Conservation (phyloP, 2,888 invertebrate genomes). For the Ormia ochracea region DNA sequence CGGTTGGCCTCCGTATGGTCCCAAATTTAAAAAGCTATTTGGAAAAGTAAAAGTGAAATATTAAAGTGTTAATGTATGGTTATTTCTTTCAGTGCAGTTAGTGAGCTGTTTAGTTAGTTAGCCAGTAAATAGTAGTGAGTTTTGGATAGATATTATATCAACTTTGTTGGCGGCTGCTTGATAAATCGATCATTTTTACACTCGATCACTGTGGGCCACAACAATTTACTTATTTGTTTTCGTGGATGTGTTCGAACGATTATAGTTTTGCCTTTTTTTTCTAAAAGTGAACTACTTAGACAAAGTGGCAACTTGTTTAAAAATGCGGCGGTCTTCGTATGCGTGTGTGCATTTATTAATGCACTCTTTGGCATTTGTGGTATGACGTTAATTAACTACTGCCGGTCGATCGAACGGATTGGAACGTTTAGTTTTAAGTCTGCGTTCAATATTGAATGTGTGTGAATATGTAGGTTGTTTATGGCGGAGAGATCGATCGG, state of each 20-base stretch:
- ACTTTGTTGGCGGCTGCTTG: constrained; percentile 56
- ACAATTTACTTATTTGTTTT: constrained; percentile 1
- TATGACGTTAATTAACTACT: constrained; percentile 76
- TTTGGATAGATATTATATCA: constrained; percentile 24
- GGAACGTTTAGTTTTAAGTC: constrained; percentile 36
- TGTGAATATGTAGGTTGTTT: constrained; percentile 40
- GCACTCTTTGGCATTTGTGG: constrained; percentile 70
- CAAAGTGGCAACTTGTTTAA: constrained; percentile 58
- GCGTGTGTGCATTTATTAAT: constrained; percentile 59
- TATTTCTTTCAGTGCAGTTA: constrained; percentile 34
- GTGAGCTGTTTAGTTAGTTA: background rate
- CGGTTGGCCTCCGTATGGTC: too few species aligned
- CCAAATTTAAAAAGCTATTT: too few species aligned
- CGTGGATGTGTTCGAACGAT: background rate
- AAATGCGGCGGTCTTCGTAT: constrained; percentile 45
- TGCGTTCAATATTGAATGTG: constrained; percentile 9
- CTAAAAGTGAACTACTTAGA: constrained; percentile 54
- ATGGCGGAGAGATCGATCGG: constrained; percentile 10
- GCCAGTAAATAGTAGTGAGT: constrained; percentile 18
- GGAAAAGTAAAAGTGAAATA: too few species aligned
- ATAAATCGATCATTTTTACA: constrained; percentile 59
- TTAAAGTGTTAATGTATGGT: background rate
- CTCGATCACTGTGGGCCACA: constrained; percentile 50
- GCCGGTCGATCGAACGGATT: constrained; percentile 68
- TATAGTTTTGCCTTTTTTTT: background rate